These are phyloP conservation scores for Bujurquina vittata DNA, from an alignment of 2,113 vertebrate genomes.

Conservation along the genomic window DNA sequence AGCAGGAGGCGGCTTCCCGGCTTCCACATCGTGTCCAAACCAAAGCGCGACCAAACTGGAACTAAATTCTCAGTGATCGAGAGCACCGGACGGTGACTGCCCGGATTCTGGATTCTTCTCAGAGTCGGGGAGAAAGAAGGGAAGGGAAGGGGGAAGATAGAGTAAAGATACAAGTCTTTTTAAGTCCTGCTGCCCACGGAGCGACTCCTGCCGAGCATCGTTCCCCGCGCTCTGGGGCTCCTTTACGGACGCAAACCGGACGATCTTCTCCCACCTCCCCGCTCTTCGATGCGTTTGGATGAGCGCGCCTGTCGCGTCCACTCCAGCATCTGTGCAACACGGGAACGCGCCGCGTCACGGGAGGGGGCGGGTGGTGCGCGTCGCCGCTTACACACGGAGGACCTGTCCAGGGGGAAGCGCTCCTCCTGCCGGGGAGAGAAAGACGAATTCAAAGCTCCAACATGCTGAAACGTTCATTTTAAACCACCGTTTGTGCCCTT, in stretches of 20 bases:
- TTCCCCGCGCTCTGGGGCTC: conserved; percentile 48
- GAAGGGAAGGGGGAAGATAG: background rate
- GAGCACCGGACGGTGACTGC: background rate
- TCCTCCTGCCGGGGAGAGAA: conserved; percentile 38
- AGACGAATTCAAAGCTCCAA: background rate
- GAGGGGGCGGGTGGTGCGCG: conserved; percentile 54
- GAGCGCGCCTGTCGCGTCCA: conserved; percentile 43
- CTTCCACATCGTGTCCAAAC: conserved; percentile 74
- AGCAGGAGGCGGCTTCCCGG: conserved; percentile 74
- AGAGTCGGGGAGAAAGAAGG: background rate
- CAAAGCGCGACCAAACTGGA: background rate
- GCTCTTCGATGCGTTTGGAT: conserved; percentile 44
- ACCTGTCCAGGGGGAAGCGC: conserved; percentile 9
- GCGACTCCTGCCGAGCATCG: conserved; percentile 53
- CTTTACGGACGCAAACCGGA: conserved; percentile 41
- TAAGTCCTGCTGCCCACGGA: conserved; percentile 64
- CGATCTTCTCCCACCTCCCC: conserved; percentile 31
- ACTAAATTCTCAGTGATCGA: background rate
- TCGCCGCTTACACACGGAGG: conserved; percentile 11
- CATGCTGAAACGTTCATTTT: background rate
- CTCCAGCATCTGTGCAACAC: conserved; percentile 47
- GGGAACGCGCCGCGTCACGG: conserved; percentile 58
- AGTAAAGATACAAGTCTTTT: conserved; percentile 44
- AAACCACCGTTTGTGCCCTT: background rate
- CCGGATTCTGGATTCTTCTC: background rate